These are phyloP conservation scores for Thereva nobilitata DNA, from an alignment of 2,888 invertebrate species.

Conservation along the genomic window DNA sequence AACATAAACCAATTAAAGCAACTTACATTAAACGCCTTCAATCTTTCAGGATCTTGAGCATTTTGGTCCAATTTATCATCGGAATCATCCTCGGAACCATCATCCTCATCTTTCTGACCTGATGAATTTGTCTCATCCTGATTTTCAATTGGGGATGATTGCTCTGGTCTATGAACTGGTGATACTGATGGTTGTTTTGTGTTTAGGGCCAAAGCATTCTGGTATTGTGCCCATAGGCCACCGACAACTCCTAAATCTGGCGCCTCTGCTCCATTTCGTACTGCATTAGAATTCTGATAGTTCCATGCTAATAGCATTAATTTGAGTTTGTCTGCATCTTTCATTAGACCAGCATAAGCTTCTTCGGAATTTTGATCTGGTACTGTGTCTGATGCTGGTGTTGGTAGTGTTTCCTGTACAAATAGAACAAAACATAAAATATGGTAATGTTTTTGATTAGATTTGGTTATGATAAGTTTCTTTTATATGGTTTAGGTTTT, in stretches of 20 bases:
- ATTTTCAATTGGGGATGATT: slow-evolving; percentile 61
- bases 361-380: slow-evolving; percentile 47
- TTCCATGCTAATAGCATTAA: slow-evolving; percentile 88
- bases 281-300: slow-evolving; percentile 77
- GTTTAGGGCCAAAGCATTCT: slow-evolving; percentile 75
- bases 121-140: slow-evolving; percentile 90
- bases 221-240: slow-evolving; percentile 85
- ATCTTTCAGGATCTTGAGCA: slow-evolving; percentile 87
- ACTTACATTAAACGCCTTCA: slow-evolving; percentile 94
- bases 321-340: slow-evolving; percentile 86
- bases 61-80: slow-evolving; percentile 90
- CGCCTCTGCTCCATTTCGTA: slow-evolving; percentile 62
- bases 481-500: too few relatives aligned
- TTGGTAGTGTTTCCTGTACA: slow-evolving; percentile 44
- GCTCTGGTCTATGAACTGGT: slow-evolving; percentile 62
- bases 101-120: slow-evolving; percentile 84
- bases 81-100: slow-evolving; percentile 81
- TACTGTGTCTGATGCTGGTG: slow-evolving; percentile 46
- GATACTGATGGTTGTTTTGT: slow-evolving; percentile 62
- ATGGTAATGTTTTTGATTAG: too few relatives aligned
- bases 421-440: neutral
- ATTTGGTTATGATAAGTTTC: too few relatives aligned
- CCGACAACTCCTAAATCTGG: slow-evolving; percentile 64
- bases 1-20: neutral
- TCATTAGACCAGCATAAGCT: slow-evolving; percentile 61